Evolutionary conservation across 1,140 invertebrate species (phyloP), one percentile per base, ranked within the genome.

Genomic region (Dufourea novaeangliae): DNA sequence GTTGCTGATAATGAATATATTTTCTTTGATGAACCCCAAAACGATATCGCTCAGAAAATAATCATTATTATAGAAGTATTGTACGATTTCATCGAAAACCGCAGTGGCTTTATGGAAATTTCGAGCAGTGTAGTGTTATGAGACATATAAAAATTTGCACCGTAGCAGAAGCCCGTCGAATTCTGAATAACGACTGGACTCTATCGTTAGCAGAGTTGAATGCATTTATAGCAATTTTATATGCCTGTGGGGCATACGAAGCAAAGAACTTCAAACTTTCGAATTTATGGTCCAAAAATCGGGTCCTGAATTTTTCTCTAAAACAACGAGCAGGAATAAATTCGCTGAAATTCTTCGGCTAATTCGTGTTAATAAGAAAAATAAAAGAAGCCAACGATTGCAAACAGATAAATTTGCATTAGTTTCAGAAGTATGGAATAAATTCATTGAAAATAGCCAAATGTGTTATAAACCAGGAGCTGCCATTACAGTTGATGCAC

Each of bases 391-490:
- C 52, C 80, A 84, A 80, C 79, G 87, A 50, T 83, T 90, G 62
- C 50, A 67, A n/a, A n/a, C n/a, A n/a, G n/a, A n/a, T n/a, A n/a
- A n/a, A n/a, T n/a, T n/a, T n/a, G n/a, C n/a, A n/a, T 75, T 91
- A 62, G 79, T 88, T 37, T 90, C 88, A 37, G 75, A 80, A 69
- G 78, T 90, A 70, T 90, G 86, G 86, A 69, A 90, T 74, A 77
- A 72, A 54, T 90, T 91, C 73, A 90, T 90, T 82, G 81, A 85
- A 67, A 90, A 90, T 78, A 79, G 83, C 63, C 86, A 88, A 82
- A 83, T 64, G 79, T 88, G 86, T 82, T 79, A 72, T 44, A 63
- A 52, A 25, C 86, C 88, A 75, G 83, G 82, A 63, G 67, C 37
- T 44, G 14, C 10, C 41, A 44, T 44, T 44, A 44, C 41, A 44